phyloP scores from a whole-genome alignment of 2,888 invertebrate genomes.

The Pollenia griseotomentosa region DNA sequence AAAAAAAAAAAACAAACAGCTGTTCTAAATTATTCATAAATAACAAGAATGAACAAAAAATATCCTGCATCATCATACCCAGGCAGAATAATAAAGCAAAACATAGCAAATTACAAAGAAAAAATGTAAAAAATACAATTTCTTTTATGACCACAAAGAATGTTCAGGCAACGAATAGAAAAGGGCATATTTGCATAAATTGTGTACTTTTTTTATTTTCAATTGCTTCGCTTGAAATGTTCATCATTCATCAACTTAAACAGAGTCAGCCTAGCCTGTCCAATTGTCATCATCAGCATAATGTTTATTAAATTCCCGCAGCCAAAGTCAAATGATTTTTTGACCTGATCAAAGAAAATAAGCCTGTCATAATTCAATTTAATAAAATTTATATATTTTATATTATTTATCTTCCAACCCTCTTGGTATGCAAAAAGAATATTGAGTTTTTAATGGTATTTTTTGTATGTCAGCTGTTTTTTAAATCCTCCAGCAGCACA shows the following conservation, averaged over 20 bases:
- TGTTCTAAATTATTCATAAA: constrained; percentile 17
- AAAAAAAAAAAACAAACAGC: constrained; percentile 10
- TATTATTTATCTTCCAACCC: not conserved
- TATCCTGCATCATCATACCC: constrained; percentile 1
- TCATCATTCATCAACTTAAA: constrained; percentile 17
- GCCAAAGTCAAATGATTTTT: not conserved
- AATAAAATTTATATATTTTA: constrained; percentile 9
- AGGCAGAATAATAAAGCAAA: constrained; percentile 27
- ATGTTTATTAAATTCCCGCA: not conserved
- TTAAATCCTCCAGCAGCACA: too few relatives aligned
- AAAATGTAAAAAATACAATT: not conserved
- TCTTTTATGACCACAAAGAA: constrained; percentile 23
- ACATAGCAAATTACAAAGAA: not conserved
- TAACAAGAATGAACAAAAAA: not conserved
- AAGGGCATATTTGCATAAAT: constrained; percentile 30
- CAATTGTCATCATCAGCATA: not conserved
- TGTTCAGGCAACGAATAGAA: not conserved
- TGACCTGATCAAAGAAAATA: constrained; percentile 21
- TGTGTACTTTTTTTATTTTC: constrained; percentile 4
- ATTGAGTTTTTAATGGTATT: not conserved
- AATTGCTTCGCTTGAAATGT: constrained; percentile 5
- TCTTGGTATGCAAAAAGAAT: not conserved
- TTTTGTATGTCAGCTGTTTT: not conserved
- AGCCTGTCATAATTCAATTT: constrained; percentile 43
- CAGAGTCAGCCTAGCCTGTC: not conserved